These are phyloP conservation scores for Cygnus buccinator DNA, from an alignment of 2,113 vertebrate species.

Conservation along the genomic window DNA sequence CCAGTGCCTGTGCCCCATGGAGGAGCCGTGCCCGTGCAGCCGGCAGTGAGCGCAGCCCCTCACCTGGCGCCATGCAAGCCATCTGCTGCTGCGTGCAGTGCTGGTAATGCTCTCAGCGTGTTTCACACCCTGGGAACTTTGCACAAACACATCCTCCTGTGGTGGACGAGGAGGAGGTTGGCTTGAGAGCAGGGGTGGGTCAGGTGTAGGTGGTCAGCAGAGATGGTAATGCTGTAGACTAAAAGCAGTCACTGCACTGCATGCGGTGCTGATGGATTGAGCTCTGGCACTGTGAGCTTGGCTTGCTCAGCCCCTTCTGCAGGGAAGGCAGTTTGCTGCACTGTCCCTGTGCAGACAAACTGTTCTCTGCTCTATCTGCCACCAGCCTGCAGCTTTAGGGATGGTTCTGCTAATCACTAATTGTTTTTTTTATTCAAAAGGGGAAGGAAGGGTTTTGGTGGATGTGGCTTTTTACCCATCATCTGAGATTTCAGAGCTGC, in stretches of 20 bases:
- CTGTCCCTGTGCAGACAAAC: background rate
- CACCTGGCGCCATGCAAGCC: background rate
- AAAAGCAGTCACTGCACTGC: background rate
- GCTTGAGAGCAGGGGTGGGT: background rate
- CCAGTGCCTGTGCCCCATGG: accelerated
- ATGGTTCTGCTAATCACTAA: background rate
- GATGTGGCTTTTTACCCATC: background rate
- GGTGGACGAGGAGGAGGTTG: background rate
- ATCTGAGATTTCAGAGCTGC: background rate
- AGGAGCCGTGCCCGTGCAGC: no score
- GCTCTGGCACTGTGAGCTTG: background rate
- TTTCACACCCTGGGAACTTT: background rate
- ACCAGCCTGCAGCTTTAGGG: background rate
- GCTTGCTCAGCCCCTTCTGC: background rate
- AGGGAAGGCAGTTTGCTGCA: background rate
- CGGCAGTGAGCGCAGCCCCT: background rate
- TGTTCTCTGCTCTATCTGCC: background rate
- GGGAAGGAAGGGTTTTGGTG: background rate
- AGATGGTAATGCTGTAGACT: background rate
- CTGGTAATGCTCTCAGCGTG: background rate
- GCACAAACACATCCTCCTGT: background rate
- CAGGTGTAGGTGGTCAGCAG: background rate
- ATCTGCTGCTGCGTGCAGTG: background rate
- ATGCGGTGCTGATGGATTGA: accelerated
- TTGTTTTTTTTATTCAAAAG: background rate